These are phyloP conservation scores for Centroberyx gerrardi DNA, from an alignment of 2,797 vertebrate species.

Conservation along the genomic window DNA sequence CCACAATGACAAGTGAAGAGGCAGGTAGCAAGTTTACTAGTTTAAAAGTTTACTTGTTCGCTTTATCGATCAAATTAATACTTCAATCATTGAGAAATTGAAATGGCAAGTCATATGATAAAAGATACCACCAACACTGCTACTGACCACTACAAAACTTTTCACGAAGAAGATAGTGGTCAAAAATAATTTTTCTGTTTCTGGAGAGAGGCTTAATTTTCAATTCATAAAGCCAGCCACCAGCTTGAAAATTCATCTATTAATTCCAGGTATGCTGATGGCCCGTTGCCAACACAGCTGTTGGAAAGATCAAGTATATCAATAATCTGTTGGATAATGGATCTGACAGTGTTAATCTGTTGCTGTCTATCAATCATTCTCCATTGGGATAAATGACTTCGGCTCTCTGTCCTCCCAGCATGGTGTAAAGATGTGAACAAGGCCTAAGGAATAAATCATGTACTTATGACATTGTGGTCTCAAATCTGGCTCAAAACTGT, in stretches of 20 bases:
- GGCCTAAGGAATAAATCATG: conserved; percentile 15
- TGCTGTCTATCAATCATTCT: background rate
- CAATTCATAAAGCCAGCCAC: too few species aligned
- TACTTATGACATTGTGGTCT: background rate
- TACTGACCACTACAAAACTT: too few species aligned
- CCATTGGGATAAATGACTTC: background rate
- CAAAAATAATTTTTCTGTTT: too few species aligned
- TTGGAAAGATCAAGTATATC: background rate
- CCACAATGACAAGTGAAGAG: too few species aligned
- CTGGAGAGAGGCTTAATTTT: too few species aligned
- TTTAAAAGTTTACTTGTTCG: too few species aligned
- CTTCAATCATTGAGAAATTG: background rate
- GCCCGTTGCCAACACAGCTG: background rate
- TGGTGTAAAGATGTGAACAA: conserved; percentile 5
- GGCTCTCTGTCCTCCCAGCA: conserved; percentile 14
- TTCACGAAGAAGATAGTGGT: too few species aligned
- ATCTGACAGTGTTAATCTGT: conserved; percentile 8
- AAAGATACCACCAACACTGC: too few species aligned
- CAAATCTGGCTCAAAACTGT: conserved; percentile 3
- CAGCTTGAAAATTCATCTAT: too few species aligned
- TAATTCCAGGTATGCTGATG: too few species aligned
- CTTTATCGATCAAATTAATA: background rate
- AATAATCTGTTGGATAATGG: background rate
- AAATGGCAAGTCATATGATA: background rate
- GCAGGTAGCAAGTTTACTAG: background rate